Conservation (phyloP, 92 coral and sea anemone genomes). For the Pocillopora grandis region DNA sequence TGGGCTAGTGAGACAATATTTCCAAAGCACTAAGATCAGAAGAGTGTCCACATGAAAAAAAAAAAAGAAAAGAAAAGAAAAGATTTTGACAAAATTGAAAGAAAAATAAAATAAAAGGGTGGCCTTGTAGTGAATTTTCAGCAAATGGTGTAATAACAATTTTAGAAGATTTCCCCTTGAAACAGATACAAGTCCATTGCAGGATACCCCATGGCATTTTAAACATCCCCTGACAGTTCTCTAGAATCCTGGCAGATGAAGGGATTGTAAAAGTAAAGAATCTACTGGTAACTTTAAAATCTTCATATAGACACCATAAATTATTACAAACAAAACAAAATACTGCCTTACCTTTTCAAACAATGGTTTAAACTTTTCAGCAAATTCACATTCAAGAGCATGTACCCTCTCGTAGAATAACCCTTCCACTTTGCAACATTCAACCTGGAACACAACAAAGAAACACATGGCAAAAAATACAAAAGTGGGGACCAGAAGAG, state of each 20-base stretch:
- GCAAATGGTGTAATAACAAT: no score
- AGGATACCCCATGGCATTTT: no score
- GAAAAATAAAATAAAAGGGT: background rate
- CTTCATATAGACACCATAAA: background rate
- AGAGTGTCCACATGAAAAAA: background rate
- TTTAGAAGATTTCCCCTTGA: no score
- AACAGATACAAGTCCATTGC: no score
- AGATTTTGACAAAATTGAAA: background rate
- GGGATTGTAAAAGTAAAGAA: no score
- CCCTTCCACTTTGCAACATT: constrained; percentile 92
- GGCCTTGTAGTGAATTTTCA: background rate
- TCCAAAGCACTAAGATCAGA: no score
- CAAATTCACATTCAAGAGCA: constrained; percentile 98
- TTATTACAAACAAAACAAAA: background rate
- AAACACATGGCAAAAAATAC: background rate
- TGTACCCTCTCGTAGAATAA: constrained; percentile 93
- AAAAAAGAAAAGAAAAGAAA: background rate
- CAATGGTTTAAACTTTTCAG: constrained; percentile 87
- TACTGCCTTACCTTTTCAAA: constrained; percentile 79
- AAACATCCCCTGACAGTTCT: no score
- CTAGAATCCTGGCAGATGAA: no score
- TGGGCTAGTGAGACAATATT: no score
- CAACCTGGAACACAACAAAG: constrained; percentile 58
- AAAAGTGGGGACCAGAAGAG: background rate
- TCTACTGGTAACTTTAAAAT: no score